Percentiles rank a stretch among this genome's conserved stretches.
These are phyloP conservation scores for Nasonovia ribisnigri DNA, from an alignment of 2,888 invertebrate species.

Conservation along the genomic window DNA sequence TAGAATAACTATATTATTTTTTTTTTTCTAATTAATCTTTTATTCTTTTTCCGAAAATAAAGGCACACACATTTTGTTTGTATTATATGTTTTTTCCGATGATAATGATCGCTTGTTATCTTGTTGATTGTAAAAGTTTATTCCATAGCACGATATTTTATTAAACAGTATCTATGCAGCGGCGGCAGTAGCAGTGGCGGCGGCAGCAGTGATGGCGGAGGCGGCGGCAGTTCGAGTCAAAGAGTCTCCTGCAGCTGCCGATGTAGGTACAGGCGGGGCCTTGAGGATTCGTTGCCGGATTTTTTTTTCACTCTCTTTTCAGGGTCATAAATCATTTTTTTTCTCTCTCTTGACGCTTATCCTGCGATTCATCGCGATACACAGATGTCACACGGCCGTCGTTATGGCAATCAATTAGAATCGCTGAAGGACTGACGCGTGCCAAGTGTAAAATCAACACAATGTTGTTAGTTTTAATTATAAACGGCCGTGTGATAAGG, in stretches of 20 bases:
- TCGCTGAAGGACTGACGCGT: not conserved
- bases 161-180: not conserved
- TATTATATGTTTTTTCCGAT: not conserved
- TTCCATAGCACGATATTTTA: not conserved
- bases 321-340: constrained; percentile 32
- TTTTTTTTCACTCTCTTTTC: not conserved
- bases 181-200: not conserved
- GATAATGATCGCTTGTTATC: not conserved
- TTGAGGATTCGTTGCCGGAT: not conserved
- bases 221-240: not conserved
- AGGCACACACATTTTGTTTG: not conserved
- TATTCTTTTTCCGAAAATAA: constrained; percentile 6
- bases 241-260: not conserved
- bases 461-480: constrained; percentile 33
- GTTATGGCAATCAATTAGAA: constrained; percentile 24
- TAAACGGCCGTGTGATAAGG: constrained; percentile 35
- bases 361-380: not conserved
- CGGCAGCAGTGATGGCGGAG: not conserved
- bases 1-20: not conserved
- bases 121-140: not conserved
- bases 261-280: not conserved
- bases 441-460: constrained; percentile 46
- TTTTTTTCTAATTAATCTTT: not conserved
- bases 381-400: not conserved
- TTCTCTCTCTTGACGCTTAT: constrained; percentile 30